Evolutionary conservation across 2,797 vertebrate species (phyloP), one percentile per base, ranked within the genome.

Genomic region (Sarcoramphus papa): DNA sequence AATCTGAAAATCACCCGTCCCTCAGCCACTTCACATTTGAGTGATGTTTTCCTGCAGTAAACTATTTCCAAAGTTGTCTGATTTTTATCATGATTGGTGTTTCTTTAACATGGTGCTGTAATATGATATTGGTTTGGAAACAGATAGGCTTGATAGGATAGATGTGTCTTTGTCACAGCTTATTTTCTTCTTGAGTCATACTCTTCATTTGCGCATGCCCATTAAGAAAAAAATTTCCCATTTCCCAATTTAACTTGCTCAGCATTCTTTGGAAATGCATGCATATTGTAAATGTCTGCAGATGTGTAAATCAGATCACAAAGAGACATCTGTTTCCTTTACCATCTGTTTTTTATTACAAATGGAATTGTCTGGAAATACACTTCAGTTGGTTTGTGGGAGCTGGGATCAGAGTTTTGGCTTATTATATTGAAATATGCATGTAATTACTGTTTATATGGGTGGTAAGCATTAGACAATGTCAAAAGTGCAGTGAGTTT

Each of bases 311-410:
- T 95, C 93, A 95, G 93, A 93, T 86, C 69, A 92, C 86, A 95
- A 56, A 93, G 90, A 97, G 77, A 90, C 93, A 95, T 97, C 94
- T 93, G 85, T 95, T 97, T 97, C 72, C 94, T 97, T 97, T 93
- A 59, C 85, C 81, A 83, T 91, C 92, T 98, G 92, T 62, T 97
- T 97, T 88, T 95, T 93, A 93, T 98, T 95, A 95, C 75, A 90
- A 96, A 89, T 93, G 74, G 81, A 95, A 88, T 95, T 77, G 40
- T 96, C 93, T 94, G 88, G 51, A 96, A 97, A 95, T 96, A 85
- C 13, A 10, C 67, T 90, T 97, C 48, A 18, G 18, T 82, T 96
- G 81, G 74, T 95, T 96, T 88, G 85, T 91, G 85, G 77, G 31
- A 93, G 76, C 92, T 91, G 72, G 84, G 93, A 88, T 97, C 70